Base-by-base conservation (phyloP, 2,113 vertebrate genomes). In the Dissostichus mawsoni region DNA sequence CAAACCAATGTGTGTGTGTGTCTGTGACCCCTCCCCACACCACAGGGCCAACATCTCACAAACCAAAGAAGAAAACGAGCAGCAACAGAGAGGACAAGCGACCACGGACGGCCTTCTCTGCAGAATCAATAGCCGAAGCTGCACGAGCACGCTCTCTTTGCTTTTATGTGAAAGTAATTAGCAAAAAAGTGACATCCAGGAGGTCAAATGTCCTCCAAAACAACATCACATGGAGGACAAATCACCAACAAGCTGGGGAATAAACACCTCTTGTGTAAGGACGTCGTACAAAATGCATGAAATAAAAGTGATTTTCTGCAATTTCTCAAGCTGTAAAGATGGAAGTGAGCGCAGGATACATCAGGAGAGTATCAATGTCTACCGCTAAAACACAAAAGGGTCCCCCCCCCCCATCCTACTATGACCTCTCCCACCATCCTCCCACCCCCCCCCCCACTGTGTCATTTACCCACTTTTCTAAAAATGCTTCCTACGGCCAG, bases 51-150 rank as follows among this genome's bases (percentile, higher is more conserved):
- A 95, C 97, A 89, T 97, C 97, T 71, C 97, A 97, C 51, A 99
- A 98, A 96, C 97, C 97, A 97, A 99, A 99, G 97, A 98, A 97
- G 96, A 97, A 97, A 93, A 91, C 94, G 86, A 92, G 95, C 83
- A 1, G 0, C 36, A 97, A 95, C 94, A 97, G 97, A 92, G 97
- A 98, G 88, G 96, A 97, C 95, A 98, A 98, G 93, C 93, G 97
- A 90, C 97, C 97, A 2, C 94, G 97, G 74, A 98, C 97, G 23
- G 97, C 97, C 90, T 98, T 98, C 82, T 41, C 79, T 17, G 74
- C 64, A 53, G 56, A 36, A 89, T 76, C 74, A 80, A 81, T 65
- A 82, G 71, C 44, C 64, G 66, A 48, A 76, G 76, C 83, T 52
- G 58, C 77, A 82, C 23, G 76, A 52, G 62, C 73, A 81, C 62